Conservation (phyloP, 2,888 invertebrate species). For the Zeuzera pyrina region DNA sequence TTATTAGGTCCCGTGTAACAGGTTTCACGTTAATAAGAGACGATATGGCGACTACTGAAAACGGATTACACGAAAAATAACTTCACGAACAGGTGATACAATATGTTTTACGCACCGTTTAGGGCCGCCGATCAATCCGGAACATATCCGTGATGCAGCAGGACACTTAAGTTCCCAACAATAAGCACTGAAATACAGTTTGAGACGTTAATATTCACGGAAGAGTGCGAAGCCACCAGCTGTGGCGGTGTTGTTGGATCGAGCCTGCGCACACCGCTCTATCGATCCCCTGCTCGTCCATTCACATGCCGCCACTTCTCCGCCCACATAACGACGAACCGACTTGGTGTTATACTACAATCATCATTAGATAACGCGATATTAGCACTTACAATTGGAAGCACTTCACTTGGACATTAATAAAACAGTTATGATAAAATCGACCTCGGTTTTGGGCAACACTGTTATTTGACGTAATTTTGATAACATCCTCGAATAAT, state of each 20-base stretch:
- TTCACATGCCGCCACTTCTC: slow-evolving; percentile 55
- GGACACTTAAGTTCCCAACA: slow-evolving; percentile 41
- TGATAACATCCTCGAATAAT: no score
- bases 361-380: slow-evolving; percentile 62
- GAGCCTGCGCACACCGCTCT: slow-evolving; percentile 60
- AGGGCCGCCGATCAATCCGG: slow-evolving; percentile 38
- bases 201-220: slow-evolving; percentile 29
- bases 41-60: slow-evolving; percentile 27
- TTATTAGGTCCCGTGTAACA: slow-evolving; percentile 42
- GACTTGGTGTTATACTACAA: slow-evolving; percentile 52
- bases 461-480: no score
- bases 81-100: background rate
- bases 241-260: slow-evolving; percentile 30
- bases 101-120: slow-evolving; percentile 48
- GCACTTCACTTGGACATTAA: slow-evolving; percentile 39
- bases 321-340: slow-evolving; percentile 56
- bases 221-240: slow-evolving; percentile 46
- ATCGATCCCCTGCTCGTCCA: slow-evolving; percentile 59
- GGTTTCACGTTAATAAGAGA: slow-evolving; percentile 40
- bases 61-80: background rate
- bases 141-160: slow-evolving; percentile 43
- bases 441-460: no score
- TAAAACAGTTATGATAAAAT: slow-evolving; percentile 16
- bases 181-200: slow-evolving; percentile 41
- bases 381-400: slow-evolving; percentile 47